A percentile compares a stretch with the other conserved stretches of the same genome.
These are phyloP conservation scores for Drosophila quadrilineata DNA, from an alignment of 1,140 invertebrate species.

Conservation along the genomic window DNA sequence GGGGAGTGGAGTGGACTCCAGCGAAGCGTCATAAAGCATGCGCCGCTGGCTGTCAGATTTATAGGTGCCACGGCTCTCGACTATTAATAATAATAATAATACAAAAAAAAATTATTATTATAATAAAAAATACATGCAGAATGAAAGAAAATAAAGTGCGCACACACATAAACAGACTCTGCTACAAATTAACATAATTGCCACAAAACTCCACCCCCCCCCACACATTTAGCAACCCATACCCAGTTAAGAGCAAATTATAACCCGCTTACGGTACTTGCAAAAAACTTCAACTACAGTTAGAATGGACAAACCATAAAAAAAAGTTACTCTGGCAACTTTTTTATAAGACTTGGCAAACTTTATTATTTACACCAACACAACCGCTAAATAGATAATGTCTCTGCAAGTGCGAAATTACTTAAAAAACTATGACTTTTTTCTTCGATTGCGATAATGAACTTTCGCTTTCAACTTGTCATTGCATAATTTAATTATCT, in stretches of 20 bases:
- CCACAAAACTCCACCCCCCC: constrained; percentile 1
- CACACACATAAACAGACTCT: constrained; percentile 27
- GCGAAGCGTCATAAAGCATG: constrained; percentile 60
- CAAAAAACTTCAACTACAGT: constrained; percentile 22
- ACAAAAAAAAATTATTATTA: constrained; percentile 18
- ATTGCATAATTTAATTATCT: too few species aligned
- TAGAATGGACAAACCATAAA: too few species aligned
- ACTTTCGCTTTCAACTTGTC: too few species aligned
- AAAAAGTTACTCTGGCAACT: too few species aligned
- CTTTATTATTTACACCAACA: too few species aligned
- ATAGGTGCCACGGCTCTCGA: constrained; percentile 44
- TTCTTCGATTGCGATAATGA: too few species aligned
- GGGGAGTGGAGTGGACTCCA: constrained; percentile 9
- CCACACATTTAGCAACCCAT: not conserved
- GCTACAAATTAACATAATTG: constrained; percentile 70
- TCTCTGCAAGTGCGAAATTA: too few species aligned
- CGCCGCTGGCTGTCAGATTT: constrained; percentile 63
- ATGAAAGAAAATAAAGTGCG: constrained; percentile 3
- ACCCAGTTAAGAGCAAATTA: constrained; percentile 14
- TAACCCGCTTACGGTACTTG: constrained; percentile 33
- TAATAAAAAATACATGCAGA: constrained; percentile 18
- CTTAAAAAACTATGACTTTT: too few species aligned
- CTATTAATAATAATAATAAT: constrained; percentile 67
- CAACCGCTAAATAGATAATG: too few species aligned
- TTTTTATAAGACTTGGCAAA: too few species aligned